Evolutionary conservation across 2,888 invertebrate genomes (phyloP).

Genomic region (Ochropacha duplaris): DNA sequence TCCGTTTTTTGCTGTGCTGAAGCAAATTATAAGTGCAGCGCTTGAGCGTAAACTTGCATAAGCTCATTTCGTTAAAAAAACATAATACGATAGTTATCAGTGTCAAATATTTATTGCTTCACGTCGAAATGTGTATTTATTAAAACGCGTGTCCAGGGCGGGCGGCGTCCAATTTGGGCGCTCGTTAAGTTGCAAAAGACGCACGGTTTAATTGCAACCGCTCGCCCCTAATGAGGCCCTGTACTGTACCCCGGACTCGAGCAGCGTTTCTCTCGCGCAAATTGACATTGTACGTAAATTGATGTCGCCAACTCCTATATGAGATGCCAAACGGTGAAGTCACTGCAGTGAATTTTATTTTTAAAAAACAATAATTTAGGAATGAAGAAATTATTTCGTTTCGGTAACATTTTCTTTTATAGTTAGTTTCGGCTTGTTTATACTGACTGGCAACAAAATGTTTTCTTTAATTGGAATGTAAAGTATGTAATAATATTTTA

Average conservation of each 20-base stretch:
- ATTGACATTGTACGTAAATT: slow-evolving; percentile 79
- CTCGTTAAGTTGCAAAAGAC: slow-evolving; percentile 81
- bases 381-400: no score
- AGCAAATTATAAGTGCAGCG: neutral
- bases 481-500: neutral
- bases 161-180: slow-evolving; percentile 73
- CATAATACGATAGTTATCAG: slow-evolving; percentile 38
- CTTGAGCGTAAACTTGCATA: slow-evolving; percentile 9
- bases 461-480: neutral
- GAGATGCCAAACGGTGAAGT: slow-evolving; percentile 48
- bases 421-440: no score
- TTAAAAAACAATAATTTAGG: slow-evolving; percentile 15
- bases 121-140: slow-evolving; percentile 38
- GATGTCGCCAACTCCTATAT: slow-evolving; percentile 59
- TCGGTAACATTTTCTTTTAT: neutral
- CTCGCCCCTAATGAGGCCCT: slow-evolving; percentile 77
- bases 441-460: no score
- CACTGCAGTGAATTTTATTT: slow-evolving; percentile 15
- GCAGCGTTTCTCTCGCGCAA: slow-evolving; percentile 64
- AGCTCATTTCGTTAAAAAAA: slow-evolving; percentile 28
- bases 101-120: slow-evolving; percentile 49
- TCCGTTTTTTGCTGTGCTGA: neutral
- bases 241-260: slow-evolving; percentile 65
- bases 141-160: slow-evolving; percentile 66
- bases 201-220: slow-evolving; percentile 79